A percentile compares a stretch with the other conserved stretches of the same genome.
phyloP scores from a whole-genome alignment of 2,113 vertebrate species.

The Cochlearius cochlearius region DNA sequence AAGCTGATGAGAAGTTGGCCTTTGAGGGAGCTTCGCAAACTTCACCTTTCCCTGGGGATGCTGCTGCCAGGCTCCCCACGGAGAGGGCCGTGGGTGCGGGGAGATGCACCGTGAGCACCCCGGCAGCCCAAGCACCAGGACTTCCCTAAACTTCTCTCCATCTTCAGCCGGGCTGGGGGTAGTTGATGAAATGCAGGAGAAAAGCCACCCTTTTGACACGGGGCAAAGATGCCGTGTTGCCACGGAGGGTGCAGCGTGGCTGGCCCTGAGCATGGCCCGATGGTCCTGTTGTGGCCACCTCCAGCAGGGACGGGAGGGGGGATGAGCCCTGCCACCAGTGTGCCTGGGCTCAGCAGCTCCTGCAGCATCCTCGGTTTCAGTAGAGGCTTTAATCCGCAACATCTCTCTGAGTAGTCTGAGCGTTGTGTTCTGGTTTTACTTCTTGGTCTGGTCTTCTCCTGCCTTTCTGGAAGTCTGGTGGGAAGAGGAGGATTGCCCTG shows the following conservation, averaged over 20 bases:
- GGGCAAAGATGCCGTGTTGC: accelerated
- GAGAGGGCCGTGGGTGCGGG: background rate
- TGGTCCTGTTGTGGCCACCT: accelerated
- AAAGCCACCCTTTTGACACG: accelerated
- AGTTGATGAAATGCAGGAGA: background rate
- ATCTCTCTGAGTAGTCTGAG: background rate
- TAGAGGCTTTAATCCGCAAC: accelerated
- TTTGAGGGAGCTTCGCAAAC: background rate
- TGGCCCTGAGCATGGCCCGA: accelerated
- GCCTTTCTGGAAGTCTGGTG: background rate
- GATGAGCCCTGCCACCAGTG: background rate
- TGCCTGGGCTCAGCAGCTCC: background rate
- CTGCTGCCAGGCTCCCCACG: background rate
- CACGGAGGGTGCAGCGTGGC: accelerated
- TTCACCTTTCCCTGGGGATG: background rate
- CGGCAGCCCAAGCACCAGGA: accelerated
- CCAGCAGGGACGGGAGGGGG: background rate
- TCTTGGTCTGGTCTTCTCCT: background rate
- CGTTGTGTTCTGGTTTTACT: background rate
- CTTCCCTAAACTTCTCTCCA: background rate
- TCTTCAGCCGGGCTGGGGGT: background rate
- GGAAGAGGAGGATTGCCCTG: background rate
- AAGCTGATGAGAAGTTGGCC: background rate
- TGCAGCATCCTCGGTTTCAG: background rate
- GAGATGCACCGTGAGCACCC: accelerated